Evolutionary conservation across 2,113 vertebrate species (phyloP).

Genomic region (Shinisaurus crocodilurus): DNA sequence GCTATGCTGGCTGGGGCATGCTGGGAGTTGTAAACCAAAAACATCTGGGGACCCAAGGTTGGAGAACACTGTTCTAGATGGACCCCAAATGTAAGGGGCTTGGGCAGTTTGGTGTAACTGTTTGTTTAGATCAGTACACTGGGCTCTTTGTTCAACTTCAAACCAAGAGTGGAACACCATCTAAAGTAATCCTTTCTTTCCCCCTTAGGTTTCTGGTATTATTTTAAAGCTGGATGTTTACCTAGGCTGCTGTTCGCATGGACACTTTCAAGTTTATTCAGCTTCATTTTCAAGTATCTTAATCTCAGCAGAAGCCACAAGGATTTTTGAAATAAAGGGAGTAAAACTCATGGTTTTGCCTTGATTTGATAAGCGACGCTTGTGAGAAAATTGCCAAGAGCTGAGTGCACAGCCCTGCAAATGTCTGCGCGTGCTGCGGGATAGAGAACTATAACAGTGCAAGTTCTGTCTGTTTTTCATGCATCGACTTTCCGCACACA

Average conservation of each 20-base stretch:
- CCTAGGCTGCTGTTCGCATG: background rate
- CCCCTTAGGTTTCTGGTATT: background rate
- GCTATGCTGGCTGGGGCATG: too few species aligned
- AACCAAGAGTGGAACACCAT: background rate
- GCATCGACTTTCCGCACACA: background rate
- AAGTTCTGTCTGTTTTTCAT: background rate
- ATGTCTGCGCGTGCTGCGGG: background rate
- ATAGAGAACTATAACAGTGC: background rate
- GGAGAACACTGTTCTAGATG: too few species aligned
- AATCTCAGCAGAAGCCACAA: background rate
- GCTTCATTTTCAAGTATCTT: background rate
- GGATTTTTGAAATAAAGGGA: background rate
- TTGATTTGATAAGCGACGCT: background rate
- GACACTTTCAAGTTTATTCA: background rate
- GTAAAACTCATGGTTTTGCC: background rate
- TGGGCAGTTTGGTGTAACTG: background rate
- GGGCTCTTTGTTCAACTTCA: background rate
- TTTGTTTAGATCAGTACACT: background rate
- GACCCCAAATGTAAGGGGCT: background rate
- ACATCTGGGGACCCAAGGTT: too few species aligned
- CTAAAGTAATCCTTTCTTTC: background rate
- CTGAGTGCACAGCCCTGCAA: background rate
- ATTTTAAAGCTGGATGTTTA: background rate
- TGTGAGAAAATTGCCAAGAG: background rate
- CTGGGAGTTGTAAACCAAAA: too few species aligned